Conservation (phyloP, 1,140 invertebrate species). For the Zaprionus tsacasi region DNA sequence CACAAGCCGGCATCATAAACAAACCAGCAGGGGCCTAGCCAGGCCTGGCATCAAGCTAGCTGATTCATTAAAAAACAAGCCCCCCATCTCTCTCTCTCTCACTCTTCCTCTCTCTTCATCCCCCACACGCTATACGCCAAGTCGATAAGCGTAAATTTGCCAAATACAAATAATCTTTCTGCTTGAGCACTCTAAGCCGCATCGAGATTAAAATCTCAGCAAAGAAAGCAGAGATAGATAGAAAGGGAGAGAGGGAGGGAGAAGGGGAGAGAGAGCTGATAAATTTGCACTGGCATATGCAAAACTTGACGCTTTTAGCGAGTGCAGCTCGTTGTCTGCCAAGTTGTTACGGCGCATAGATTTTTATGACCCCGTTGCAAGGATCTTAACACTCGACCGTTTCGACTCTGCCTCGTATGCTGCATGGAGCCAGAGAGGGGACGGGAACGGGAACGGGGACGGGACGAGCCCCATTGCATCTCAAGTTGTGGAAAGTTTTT, state of each 20-base stretch:
- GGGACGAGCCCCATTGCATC: conserved; percentile 34
- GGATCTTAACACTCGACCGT: conserved; percentile 43
- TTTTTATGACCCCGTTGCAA: conserved; percentile 49
- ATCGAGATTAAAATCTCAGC: conserved; percentile 66
- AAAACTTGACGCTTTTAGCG: conserved; percentile 39
- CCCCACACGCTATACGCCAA: not conserved
- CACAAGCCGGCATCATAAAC: conserved; percentile 62
- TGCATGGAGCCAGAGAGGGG: no score
- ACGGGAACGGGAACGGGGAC: not conserved
- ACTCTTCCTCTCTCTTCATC: no score
- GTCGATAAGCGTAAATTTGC: conserved; percentile 80
- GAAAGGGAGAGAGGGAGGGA: no score
- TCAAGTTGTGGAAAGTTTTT: conserved; percentile 62
- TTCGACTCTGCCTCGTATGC: conserved; percentile 17
- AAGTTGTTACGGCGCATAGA: conserved; percentile 62
- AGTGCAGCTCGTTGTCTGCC: conserved; percentile 54
- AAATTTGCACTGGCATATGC: conserved; percentile 36
- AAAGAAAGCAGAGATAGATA: conserved; percentile 14
- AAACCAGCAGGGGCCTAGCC: conserved; percentile 26
- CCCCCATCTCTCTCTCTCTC: not conserved
- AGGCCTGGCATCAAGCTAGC: conserved; percentile 18
- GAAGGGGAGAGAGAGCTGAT: conserved; percentile 38
- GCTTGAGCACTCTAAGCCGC: conserved; percentile 48
- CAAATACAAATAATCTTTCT: conserved; percentile 73
- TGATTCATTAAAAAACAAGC: conserved; percentile 58